Evolutionary conservation across 2,888 invertebrate genomes (phyloP).

Genomic region (Saturnia japonica): DNA sequence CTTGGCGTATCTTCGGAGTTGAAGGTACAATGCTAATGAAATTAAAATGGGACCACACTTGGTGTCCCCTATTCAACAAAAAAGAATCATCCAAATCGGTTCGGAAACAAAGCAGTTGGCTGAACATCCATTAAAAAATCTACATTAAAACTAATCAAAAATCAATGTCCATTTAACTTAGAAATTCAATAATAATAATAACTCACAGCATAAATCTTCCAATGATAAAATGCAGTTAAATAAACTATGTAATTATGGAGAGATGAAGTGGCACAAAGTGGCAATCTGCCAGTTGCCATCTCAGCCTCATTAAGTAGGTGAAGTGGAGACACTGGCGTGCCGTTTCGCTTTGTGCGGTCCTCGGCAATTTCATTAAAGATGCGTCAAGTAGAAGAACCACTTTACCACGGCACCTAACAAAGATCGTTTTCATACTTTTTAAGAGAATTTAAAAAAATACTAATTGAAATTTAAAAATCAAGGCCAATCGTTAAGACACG

Average conservation of each 20-base stretch:
- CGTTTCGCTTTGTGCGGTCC: constrained; percentile 2
- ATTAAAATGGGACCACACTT: too few species aligned
- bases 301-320: constrained; percentile 11
- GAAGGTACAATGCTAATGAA: too few species aligned
- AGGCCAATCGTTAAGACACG: neutral
- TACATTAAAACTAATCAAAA: too few species aligned
- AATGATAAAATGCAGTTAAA: neutral
- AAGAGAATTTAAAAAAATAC: neutral
- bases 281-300: constrained; percentile 14
- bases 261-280: constrained; percentile 7
- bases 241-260: neutral
- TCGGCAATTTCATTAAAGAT: constrained; percentile 6
- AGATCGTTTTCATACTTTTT: neutral
- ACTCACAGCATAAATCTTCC: neutral
- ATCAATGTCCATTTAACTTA: too few species aligned
- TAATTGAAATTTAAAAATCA: neutral
- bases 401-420: neutral
- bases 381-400: constrained; percentile 11
- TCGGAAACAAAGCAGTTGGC: too few species aligned
- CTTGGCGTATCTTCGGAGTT: too few species aligned
- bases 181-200: too few species aligned
- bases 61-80: too few species aligned
- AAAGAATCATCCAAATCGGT: too few species aligned
- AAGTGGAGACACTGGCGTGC: neutral
- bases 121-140: too few species aligned